phyloP scores from a whole-genome alignment of 1,140 invertebrate species.

The Platyscapa corneri region DNA sequence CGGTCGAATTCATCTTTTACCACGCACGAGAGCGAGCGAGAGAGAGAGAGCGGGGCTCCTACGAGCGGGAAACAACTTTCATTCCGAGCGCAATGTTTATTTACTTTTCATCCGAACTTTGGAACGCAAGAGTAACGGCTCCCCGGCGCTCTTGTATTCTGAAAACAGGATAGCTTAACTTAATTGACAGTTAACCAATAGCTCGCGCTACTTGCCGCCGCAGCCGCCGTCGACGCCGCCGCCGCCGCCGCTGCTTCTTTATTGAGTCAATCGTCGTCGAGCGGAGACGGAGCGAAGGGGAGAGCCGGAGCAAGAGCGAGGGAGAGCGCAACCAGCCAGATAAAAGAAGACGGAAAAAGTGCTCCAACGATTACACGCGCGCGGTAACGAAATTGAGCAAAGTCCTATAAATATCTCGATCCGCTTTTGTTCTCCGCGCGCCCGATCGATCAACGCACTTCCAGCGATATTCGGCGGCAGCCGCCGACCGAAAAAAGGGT shows the following conservation, averaged over 20 bases:
- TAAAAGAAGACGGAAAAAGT: background rate
- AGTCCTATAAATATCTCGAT: slow-evolving; percentile 11
- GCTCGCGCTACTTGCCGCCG: background rate
- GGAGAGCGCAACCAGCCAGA: background rate
- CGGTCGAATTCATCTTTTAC: background rate
- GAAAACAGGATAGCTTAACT: background rate
- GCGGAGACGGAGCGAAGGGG: background rate
- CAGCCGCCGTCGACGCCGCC: too few relatives aligned
- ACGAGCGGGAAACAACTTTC: background rate
- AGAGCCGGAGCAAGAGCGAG: background rate
- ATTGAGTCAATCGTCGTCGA: slow-evolving; percentile 4
- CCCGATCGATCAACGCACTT: background rate
- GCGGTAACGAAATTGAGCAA: background rate
- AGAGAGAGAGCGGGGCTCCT: too few relatives aligned
- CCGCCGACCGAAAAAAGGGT: background rate
- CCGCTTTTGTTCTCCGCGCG: background rate
- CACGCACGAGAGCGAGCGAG: background rate
- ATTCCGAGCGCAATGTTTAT: background rate
- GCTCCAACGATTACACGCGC: background rate
- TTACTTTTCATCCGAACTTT: background rate
- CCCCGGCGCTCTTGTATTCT: background rate
- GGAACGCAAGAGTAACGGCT: too few relatives aligned
- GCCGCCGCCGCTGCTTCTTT: background rate
- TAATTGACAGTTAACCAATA: background rate
- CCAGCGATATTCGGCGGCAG: background rate